These are phyloP conservation scores for Eulemur mongoz DNA, from an alignment of 2,797 vertebrate species.

Conservation along the genomic window DNA sequence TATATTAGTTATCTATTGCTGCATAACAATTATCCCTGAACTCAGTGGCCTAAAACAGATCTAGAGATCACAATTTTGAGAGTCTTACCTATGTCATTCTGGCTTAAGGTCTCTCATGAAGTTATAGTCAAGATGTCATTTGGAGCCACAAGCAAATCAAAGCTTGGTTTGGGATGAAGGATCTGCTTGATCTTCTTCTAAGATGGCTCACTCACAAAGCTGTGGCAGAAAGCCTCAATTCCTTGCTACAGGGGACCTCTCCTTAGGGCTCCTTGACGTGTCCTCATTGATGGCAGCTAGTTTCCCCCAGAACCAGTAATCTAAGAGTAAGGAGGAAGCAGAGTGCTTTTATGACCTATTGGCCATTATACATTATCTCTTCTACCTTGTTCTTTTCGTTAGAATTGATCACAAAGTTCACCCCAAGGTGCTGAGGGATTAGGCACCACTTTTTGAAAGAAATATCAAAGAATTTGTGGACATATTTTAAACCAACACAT, in stretches of 20 bases:
- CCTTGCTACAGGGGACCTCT: neutral
- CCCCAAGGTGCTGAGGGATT: neutral
- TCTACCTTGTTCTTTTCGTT: neutral
- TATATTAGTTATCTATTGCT: neutral
- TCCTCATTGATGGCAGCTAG: neutral
- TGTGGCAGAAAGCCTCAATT: neutral
- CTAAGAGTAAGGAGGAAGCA: neutral
- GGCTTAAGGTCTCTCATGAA: neutral
- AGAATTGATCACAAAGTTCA: constrained; percentile 6
- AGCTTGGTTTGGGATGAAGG: neutral
- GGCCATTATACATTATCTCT: neutral
- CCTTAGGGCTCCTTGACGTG: neutral
- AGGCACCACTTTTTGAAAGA: neutral
- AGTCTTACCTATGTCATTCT: neutral
- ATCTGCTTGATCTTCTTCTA: neutral
- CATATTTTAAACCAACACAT: neutral
- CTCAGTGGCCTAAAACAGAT: neutral
- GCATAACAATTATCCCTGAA: neutral
- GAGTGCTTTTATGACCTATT: neutral
- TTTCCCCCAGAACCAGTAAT: neutral
- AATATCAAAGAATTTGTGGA: constrained; percentile 2
- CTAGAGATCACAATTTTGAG: neutral
- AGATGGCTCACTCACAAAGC: neutral
- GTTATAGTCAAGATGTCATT: neutral
- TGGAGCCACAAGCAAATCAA: neutral